Conservation (phyloP, 2,113 vertebrate species). For the Paramisgurnus dabryanus region DNA sequence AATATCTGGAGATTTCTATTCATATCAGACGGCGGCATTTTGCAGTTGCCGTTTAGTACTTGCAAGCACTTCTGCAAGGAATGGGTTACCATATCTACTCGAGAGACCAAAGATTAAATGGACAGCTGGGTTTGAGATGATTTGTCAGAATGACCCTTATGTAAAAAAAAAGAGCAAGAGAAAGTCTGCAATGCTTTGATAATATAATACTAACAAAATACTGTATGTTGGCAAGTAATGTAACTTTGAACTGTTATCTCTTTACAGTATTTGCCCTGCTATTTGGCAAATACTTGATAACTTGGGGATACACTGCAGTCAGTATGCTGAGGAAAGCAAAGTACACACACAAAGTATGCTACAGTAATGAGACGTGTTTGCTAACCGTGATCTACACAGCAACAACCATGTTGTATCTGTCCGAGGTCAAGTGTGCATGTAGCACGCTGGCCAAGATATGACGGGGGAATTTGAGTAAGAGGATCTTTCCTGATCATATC, state of each 20-base stretch:
- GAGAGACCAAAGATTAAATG: neutral
- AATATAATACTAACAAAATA: neutral
- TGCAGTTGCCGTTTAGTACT: neutral
- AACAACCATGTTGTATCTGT: constrained; percentile 54
- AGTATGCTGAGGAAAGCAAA: neutral
- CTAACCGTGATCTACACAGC: constrained; percentile 43
- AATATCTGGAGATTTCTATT: constrained; percentile 17
- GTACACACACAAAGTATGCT: neutral
- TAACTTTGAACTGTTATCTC: neutral
- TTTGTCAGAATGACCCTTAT: neutral
- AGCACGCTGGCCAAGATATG: constrained; percentile 49
- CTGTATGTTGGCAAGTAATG: neutral
- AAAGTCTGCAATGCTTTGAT: neutral
- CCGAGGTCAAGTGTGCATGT: constrained; percentile 53
- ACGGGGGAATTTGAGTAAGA: constrained; percentile 55
- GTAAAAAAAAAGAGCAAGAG: neutral
- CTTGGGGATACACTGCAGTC: neutral
- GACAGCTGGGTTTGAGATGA: neutral
- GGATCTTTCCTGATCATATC: constrained; percentile 59
- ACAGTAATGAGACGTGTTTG: constrained; percentile 32
- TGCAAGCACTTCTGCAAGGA: neutral
- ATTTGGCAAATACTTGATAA: neutral
- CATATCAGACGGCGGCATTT: neutral
- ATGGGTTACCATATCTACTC: neutral
- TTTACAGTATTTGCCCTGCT: neutral